Evolutionary conservation across 2,113 vertebrate genomes (phyloP), one percentile per base, ranked within the genome.

Genomic region (Rhombomys opimus): DNA sequence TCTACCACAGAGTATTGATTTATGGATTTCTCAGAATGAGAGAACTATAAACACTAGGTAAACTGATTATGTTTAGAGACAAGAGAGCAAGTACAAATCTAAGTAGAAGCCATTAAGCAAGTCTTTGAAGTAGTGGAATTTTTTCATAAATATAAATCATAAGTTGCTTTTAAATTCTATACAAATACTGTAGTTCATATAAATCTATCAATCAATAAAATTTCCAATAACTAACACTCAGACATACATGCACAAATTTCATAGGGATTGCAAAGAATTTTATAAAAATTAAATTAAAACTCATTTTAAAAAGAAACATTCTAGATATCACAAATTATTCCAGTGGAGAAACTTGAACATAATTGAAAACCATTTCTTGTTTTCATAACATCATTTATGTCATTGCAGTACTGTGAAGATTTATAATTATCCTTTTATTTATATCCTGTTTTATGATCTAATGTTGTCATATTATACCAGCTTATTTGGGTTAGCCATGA

Each of bases 391-490:
- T 76, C 2, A 75, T 6, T 92, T 61, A 32, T 72, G 32, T 89
- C n/a, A 76, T 81, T 30, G 86, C 57, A 75, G 4, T 94, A 25
- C 89, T 76, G 0, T 4, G 46, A 0, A 68, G 4, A 38, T 65
- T 84, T 90, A 25, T 73, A 80, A 41, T 86, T 77, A 72, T 46
- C 15, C 7, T 25, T 54, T 68, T 84, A 14, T 76, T 88, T 46
- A 80, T 46, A 86, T 80, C 27, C 3, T 85, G 1, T 15, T 38
- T 22, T 18, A 22, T 68, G 59, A 59, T 93, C 57, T 87, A 57
- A 95, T 90, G 95, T 70, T 54, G 30, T 90, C 15, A 38, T 70
- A 92, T 94, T 63, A 85, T 92, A 27, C 2, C 6, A 87, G 30
- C 3, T 46, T 6, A 7, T 73, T 13, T 87, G 87, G 25, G 10